Percentiles rank a stretch among this genome's conserved stretches.
These are phyloP conservation scores for Dryadula phaetusa DNA, from an alignment of 2,888 invertebrate genomes.

Conservation along the genomic window DNA sequence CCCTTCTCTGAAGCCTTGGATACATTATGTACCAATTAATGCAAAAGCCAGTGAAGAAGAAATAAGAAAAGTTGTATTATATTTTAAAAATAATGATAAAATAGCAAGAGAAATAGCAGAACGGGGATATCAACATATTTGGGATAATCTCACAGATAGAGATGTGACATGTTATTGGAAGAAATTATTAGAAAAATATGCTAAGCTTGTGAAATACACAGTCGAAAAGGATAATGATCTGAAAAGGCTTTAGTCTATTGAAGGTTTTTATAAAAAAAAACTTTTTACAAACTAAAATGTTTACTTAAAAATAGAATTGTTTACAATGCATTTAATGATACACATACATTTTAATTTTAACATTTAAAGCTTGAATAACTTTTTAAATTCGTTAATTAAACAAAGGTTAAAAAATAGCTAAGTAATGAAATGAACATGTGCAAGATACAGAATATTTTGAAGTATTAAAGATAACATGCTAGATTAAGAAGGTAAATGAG, in stretches of 20 bases:
- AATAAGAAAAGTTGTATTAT: constrained; percentile 89
- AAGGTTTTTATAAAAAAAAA: constrained; percentile 26
- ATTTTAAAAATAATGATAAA: constrained; percentile 90
- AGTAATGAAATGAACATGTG: constrained; percentile 17
- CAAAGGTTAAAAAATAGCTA: background rate
- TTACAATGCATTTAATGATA: constrained; percentile 20
- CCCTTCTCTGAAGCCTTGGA: constrained; percentile 94
- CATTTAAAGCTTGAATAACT: constrained; percentile 10
- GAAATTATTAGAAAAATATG: constrained; percentile 89
- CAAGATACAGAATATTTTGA: constrained; percentile 5
- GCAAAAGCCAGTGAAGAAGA: constrained; percentile 86
- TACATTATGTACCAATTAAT: constrained; percentile 95
- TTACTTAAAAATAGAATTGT: constrained; percentile 38
- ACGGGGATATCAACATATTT: constrained; percentile 92
- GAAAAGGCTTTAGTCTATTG: constrained; percentile 70
- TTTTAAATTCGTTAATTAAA: constrained; percentile 14
- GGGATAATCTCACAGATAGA: constrained; percentile 91
- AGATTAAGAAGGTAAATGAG: constrained; percentile 27
- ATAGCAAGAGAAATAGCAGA: constrained; percentile 91
- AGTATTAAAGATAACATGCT: background rate
- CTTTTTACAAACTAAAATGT: constrained; percentile 37
- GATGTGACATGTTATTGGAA: constrained; percentile 96
- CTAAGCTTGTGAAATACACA: constrained; percentile 88
- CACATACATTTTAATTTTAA: constrained; percentile 11
- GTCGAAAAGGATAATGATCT: constrained; percentile 85